These are phyloP conservation scores for Kuschelorhynchus macadamiae DNA, from an alignment of 2,888 invertebrate species.

Conservation along the genomic window DNA sequence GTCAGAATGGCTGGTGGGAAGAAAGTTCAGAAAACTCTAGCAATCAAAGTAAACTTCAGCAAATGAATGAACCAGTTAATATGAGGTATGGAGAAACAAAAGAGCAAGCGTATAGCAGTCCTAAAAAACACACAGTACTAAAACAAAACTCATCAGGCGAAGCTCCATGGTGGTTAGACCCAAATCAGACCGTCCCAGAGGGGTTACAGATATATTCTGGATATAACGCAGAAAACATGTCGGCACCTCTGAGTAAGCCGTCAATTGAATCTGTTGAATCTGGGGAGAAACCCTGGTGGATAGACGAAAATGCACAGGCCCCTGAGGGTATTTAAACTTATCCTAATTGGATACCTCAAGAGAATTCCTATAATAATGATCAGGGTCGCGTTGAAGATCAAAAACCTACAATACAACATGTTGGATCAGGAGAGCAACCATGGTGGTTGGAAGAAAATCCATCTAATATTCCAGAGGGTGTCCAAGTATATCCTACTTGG, in stretches of 20 bases:
- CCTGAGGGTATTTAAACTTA: slow-evolving; percentile 43
- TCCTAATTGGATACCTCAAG: slow-evolving; percentile 17
- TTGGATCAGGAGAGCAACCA: slow-evolving; percentile 73
- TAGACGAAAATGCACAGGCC: slow-evolving; percentile 70
- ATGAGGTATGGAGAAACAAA: slow-evolving; percentile 33
- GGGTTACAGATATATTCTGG: slow-evolving; percentile 36
- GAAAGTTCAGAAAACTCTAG: slow-evolving; percentile 59
- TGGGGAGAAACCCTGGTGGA: slow-evolving; percentile 81
- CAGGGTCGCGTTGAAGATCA: too few species aligned
- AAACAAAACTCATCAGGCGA: slow-evolving; percentile 25
- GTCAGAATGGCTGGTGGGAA: slow-evolving; percentile 80
- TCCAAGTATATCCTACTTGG: slow-evolving; percentile 67
- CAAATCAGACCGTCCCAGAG: slow-evolving; percentile 23
- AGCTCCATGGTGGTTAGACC: slow-evolving; percentile 40
- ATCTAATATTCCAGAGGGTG: slow-evolving; percentile 76
- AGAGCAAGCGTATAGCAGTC: background rate
- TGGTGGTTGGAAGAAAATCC: slow-evolving; percentile 81
- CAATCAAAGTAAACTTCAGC: slow-evolving; percentile 31
- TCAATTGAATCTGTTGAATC: slow-evolving; percentile 54
- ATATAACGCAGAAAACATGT: slow-evolving; percentile 34
- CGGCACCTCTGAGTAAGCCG: slow-evolving; percentile 17
- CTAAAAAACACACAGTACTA: background rate
- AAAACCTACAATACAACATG: slow-evolving; percentile 50
- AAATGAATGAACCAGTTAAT: slow-evolving; percentile 35
- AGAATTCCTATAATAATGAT: too few species aligned